Conservation (phyloP, 2,113 vertebrate genomes). For the Gopherus evgoodei region DNA sequence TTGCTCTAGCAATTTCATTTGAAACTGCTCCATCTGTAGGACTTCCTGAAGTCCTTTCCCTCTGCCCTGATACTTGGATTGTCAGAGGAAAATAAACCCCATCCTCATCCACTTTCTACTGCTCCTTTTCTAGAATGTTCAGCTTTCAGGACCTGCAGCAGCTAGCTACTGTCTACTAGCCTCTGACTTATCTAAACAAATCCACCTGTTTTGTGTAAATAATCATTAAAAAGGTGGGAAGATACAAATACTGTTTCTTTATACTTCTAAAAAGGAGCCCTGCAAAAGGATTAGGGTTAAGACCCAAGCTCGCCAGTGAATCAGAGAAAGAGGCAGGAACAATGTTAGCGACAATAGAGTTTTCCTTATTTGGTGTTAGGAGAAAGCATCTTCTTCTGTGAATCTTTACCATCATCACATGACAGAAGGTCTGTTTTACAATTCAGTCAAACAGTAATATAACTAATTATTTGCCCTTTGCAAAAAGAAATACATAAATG, state of each 20-base stretch:
- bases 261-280: background rate
- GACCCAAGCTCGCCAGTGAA: background rate
- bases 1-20: background rate
- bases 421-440: slow-evolving; percentile 28
- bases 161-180: background rate
- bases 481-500: slow-evolving; percentile 44
- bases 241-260: background rate
- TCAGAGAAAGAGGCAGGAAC: background rate
- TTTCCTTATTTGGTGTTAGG: background rate
- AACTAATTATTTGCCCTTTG: slow-evolving; percentile 68
- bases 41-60: background rate
- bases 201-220: background rate
- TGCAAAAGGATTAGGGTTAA: background rate
- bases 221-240: background rate
- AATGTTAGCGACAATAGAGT: background rate
- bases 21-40: background rate
- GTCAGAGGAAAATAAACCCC: background rate
- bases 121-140: background rate
- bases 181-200: background rate
- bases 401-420: background rate
- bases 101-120: background rate
- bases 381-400: background rate
- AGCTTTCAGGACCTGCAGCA: background rate
- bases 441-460: background rate
- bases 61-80: background rate